Base-by-base conservation (phyloP, 2,113 vertebrate species). In the Carassius gibelio region DNA sequence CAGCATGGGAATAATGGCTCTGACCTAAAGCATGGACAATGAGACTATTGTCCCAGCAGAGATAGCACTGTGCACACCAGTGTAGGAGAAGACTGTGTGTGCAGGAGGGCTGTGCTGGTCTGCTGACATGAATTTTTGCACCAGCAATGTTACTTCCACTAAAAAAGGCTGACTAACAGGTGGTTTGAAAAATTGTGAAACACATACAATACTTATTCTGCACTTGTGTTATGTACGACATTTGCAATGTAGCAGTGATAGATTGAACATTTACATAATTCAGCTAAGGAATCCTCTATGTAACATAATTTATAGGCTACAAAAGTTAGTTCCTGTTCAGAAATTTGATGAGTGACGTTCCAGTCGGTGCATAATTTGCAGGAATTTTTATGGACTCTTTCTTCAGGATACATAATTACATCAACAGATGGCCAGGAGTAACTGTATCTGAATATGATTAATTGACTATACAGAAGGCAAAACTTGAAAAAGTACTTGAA, bases 1-100 rank as follows among this genome's bases (percentile, higher is more conserved):
- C 45, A 77, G 81, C 77, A 36, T 59, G 62, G 38, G 26, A 61
- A 84, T 72, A 62, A 71, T 84, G 80, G 74, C 57, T 23, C 76
- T 88, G 84, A 82, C 86, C 77, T 89, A 87, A 86, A 81, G 71
- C 61, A 81, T 64, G 82, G 23, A 93, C 90, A 92, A 91, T 87
- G 84, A 87, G 50, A 50, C 66, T 90, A 89, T 88, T 91, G 90
- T 92, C 68, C 57, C 61, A 78, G 34, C 77, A 88, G 81, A 84
- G 87, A 88, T 76, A 80, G 75, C 75, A 83, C 75, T 68, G 52
- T 55, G 72, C 23, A 76, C 48, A 69, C 45, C 64, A 45, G 61
- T 83, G 76, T 84, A 23, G 52, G 34, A 77, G 50, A 59, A 19
- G 75, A 36, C 69, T 80, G 14, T 82, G 81, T 84, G 34, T 81